Conservation (phyloP, 2,797 vertebrate species). For the Knipowitschia caucasica region DNA sequence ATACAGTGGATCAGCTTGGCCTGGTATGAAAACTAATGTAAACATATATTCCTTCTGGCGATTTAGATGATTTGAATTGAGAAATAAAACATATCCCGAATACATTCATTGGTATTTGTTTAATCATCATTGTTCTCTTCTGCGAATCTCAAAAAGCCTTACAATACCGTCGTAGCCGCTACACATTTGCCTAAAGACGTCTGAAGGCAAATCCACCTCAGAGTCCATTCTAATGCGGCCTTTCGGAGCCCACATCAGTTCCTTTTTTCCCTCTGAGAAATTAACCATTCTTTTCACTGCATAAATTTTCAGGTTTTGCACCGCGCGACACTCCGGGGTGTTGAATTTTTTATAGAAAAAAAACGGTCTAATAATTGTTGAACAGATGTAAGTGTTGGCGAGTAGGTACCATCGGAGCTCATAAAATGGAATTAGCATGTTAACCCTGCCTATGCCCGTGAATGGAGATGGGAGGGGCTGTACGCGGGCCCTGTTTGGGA, state of each 20-base stretch:
- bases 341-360: constrained; percentile 98
- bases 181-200: constrained; percentile 35
- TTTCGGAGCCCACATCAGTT: constrained; percentile 87
- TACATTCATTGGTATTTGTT: not conserved
- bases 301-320: constrained; percentile 98
- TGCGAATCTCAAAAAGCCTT: constrained; percentile 1
- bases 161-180: constrained; percentile 5
- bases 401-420: constrained; percentile 90
- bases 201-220: constrained; percentile 16
- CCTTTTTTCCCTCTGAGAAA: constrained; percentile 83
- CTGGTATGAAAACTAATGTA: not conserved
- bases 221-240: constrained; percentile 72
- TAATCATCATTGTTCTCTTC: constrained; percentile 4
- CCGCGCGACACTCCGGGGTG: constrained; percentile 91
- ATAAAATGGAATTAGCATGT: constrained; percentile 93
- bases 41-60: not conserved
- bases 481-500: constrained; percentile 33
- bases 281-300: constrained; percentile 96
- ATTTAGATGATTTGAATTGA: not conserved
- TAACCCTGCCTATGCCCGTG: constrained; percentile 79
- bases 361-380: constrained; percentile 99
- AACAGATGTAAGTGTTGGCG: constrained; percentile 98
- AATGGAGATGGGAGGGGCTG: constrained; percentile 26
- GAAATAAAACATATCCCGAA: not conserved
- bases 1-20: not conserved